Conservation (phyloP, 1,140 invertebrate genomes). For the Ditylenchus dipsaci region DNA sequence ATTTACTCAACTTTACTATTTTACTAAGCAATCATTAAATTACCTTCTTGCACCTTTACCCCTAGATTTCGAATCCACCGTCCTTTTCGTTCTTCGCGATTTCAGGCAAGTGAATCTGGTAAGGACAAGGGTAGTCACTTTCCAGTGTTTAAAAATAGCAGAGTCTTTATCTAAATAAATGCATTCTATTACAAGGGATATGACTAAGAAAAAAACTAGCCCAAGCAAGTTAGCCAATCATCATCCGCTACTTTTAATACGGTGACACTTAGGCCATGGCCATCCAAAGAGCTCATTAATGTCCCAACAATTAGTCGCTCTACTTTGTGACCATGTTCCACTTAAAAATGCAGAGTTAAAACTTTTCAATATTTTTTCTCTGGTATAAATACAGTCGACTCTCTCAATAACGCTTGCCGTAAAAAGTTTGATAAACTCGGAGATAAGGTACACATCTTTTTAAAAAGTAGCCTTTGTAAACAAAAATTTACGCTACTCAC, state of each 20-base stretch:
- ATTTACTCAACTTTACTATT: too few species aligned
- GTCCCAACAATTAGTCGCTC: constrained; percentile 69
- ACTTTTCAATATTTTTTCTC: too few species aligned
- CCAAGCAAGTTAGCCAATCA: constrained; percentile 39
- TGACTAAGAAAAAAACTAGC: neutral
- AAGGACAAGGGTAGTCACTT: constrained; percentile 26
- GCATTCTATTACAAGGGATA: neutral
- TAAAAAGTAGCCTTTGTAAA: too few species aligned
- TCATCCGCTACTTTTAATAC: constrained; percentile 63
- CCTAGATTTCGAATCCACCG: neutral
- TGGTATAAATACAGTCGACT: too few species aligned
- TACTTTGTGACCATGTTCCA: constrained; percentile 63
- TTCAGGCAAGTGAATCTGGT: neutral
- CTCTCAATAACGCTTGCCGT: too few species aligned
- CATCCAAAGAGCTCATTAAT: constrained; percentile 76
- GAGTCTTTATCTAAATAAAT: neutral
- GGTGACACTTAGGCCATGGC: constrained; percentile 73
- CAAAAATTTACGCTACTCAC: too few species aligned
- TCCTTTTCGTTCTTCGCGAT: neutral
- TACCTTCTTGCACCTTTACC: neutral
- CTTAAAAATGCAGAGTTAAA: constrained; percentile 61
- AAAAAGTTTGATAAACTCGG: too few species aligned
- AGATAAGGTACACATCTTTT: too few species aligned
- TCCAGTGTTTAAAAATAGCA: constrained; percentile 3
- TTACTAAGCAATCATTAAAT: neutral